phyloP scores from a whole-genome alignment of 2,113 vertebrate species.

The Chionomys nivalis region DNA sequence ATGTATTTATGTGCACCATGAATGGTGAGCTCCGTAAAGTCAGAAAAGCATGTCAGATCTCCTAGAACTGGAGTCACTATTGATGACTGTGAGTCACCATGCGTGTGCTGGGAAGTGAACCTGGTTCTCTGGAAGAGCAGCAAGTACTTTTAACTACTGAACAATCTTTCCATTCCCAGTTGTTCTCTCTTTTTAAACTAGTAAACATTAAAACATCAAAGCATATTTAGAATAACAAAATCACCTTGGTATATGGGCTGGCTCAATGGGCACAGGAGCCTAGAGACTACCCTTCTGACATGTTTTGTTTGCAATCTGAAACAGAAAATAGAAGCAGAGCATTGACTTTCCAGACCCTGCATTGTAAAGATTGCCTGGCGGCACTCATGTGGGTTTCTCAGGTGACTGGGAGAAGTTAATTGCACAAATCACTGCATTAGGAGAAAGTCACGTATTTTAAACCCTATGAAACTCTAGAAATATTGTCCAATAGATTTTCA shows the following conservation, averaged over 20 bases:
- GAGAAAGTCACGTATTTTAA: constrained; percentile 47
- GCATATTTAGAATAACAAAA: not conserved
- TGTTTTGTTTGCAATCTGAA: not conserved
- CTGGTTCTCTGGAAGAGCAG: not conserved
- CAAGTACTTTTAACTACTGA: too few relatives aligned
- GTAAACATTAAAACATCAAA: not conserved
- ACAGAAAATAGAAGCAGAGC: not conserved
- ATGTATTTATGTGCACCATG: not conserved
- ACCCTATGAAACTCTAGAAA: constrained; percentile 54
- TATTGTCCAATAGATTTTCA: constrained; percentile 44
- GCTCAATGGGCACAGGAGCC: not conserved
- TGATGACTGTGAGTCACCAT: not conserved
- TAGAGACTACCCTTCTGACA: not conserved
- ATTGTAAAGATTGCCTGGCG: not conserved
- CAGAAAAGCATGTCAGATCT: not conserved
- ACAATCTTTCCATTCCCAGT: too few relatives aligned
- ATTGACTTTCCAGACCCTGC: not conserved
- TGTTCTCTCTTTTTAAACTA: not conserved
- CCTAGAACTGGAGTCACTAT: not conserved
- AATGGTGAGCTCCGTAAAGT: too few relatives aligned
- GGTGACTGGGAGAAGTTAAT: constrained; percentile 36
- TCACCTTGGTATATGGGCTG: not conserved
- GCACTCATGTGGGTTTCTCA: not conserved
- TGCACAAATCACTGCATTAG: constrained; percentile 18
- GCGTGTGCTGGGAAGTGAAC: fast-evolving